A percentile compares a stretch with the other conserved stretches of the same genome.
These are phyloP conservation scores for Halichondria panicea DNA, from an alignment of 37 sponge, comb jelly and placozoan species.

Conservation along the genomic window DNA sequence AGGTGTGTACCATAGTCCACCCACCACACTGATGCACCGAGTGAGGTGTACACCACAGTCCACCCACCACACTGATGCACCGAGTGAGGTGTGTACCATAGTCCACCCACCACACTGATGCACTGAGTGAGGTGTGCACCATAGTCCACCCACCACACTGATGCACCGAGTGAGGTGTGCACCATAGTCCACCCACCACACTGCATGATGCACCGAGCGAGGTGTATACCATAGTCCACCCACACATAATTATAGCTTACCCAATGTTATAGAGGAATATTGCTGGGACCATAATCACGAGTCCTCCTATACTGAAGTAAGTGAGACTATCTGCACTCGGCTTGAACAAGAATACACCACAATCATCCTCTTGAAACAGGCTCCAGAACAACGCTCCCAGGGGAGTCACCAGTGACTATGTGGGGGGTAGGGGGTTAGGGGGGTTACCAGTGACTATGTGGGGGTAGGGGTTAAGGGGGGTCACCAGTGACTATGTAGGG, in stretches of 20 bases:
- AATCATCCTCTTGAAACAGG: constrained; percentile 28
- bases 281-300: constrained; percentile 68
- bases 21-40: too few relatives aligned
- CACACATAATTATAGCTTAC: constrained; percentile 24
- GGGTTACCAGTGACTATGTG: neutral
- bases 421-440: neutral
- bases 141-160: too few relatives aligned
- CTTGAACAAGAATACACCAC: constrained; percentile 21
- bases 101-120: too few relatives aligned
- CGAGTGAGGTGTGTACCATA: too few relatives aligned
- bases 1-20: too few relatives aligned
- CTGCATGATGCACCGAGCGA: too few relatives aligned
- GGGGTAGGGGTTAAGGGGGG: constrained; percentile 32
- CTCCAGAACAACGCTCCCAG: constrained; percentile 80
- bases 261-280: constrained; percentile 69
- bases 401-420: constrained; percentile 71
- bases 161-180: too few relatives aligned
- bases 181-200: too few relatives aligned
- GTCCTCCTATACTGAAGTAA: constrained; percentile 75
- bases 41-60: too few relatives aligned
- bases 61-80: too few relatives aligned
- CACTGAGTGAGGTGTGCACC: too few relatives aligned
- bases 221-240: too few relatives aligned
- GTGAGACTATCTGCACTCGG: constrained; percentile 59
- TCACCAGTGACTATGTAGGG: constrained; percentile 51